Evolutionary conservation across 2,888 invertebrate genomes (phyloP), one percentile per base, ranked within the genome.

Genomic region (Hirtodrosophila cameraria): DNA sequence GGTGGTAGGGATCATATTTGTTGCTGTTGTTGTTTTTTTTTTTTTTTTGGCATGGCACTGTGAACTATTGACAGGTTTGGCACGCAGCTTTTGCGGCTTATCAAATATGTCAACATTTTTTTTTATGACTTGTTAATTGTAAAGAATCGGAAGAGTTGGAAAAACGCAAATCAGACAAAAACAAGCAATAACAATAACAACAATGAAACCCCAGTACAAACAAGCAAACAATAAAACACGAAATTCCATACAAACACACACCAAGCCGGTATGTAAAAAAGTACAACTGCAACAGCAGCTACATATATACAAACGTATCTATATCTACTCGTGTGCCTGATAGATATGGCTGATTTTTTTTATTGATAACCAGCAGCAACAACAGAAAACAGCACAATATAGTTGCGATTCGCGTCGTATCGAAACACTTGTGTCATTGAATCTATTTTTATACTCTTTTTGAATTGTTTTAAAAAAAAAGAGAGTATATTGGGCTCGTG

Each of bases 51-150:
- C 54, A 55, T 39, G 55, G 28, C 28, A 31, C 20, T 54, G 36
- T 57, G 39, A 35, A 41, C 48, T 46, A 43, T 46, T 61, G 65
- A 61, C 76, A 61, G 69, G 72, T 65, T 71, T 43, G 35, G 33
- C 45, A 49, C 42, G 20, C 43, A 30, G 41, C 58, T 50, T 62
- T 57, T 57, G 72, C 41, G 54, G 79, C 68, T 75, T 75, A 75
- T 75, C 75, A 75, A 78, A 70, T 75, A 38, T 85, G 83, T 85
- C 85, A 79, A 77, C 71, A 72, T 72, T 81, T 78, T 84, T 78
- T 87, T 85, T 86, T 88, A 86, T 73, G 75, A 82, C 73, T 75
- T 88, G 79, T 81, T 88, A 80, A 86, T 87, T 86, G 78, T 72
- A 82, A 76, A 85, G 70, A 77, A 75, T 67, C 75, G 61, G 83